phyloP scores from a whole-genome alignment of 2,113 vertebrate species.

The Nothoprocta pentlandii region DNA sequence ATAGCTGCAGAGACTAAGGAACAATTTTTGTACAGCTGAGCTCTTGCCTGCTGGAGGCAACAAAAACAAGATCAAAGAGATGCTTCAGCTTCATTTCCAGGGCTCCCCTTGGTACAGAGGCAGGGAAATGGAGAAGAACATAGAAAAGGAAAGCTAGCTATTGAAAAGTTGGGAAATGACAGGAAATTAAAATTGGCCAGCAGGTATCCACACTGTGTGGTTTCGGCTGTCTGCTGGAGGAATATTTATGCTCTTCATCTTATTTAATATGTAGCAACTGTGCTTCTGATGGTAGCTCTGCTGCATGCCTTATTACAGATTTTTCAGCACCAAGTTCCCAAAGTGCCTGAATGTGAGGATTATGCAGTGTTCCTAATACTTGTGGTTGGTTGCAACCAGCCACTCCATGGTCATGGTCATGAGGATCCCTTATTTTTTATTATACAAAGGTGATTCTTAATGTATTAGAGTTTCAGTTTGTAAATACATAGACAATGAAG shows the following conservation, averaged over 20 bases:
- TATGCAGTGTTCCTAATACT: not conserved
- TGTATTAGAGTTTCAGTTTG: not conserved
- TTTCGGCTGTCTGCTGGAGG: not conserved
- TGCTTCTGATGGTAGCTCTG: conserved; percentile 3
- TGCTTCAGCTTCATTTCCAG: not conserved
- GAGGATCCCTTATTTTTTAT: not conserved
- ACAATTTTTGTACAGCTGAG: not conserved
- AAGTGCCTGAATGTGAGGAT: not conserved
- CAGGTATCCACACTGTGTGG: not conserved
- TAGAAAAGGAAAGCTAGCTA: not conserved
- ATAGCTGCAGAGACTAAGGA: not conserved
- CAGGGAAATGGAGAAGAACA: not conserved
- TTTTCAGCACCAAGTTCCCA: not conserved
- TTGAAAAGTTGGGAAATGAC: not conserved
- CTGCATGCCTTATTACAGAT: not conserved
- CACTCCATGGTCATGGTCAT: not conserved
- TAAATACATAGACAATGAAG: too few species aligned
- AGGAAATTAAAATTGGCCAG: conserved; percentile 16
- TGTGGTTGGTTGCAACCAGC: not conserved
- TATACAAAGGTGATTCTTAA: not conserved
- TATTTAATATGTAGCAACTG: not conserved
- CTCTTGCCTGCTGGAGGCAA: not conserved
- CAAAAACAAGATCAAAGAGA: not conserved
- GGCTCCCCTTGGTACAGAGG: not conserved
- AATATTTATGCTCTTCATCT: conserved; percentile 27